Evolutionary conservation across 1,140 invertebrate species (phyloP), one percentile per base, ranked within the genome.

Genomic region (Atta cephalotes): DNA sequence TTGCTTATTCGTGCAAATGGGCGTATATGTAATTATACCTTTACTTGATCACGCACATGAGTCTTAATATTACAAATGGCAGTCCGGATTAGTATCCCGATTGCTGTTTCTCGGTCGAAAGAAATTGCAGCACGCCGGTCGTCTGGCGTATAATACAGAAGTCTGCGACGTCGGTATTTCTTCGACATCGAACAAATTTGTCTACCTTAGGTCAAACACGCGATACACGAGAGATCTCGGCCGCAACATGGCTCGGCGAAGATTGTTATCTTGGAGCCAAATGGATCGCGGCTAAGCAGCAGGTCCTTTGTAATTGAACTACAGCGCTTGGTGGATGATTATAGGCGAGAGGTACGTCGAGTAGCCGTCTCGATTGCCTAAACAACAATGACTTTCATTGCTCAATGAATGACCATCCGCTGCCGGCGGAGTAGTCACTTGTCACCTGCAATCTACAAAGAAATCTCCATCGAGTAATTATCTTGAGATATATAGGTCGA

Each of bases 381-480:
- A 88, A 91, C 89, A 87, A 88, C 82, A 90, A 91, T 90, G 87
- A 88, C 87, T 82, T 89, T 90, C 70, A 88, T 91, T 82, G 82
- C 77, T 63, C 89, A 63, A 91, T 90, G 86, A 91, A 88, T 84
- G 89, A 86, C 72, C 72, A 90, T 82, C 87, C 74, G 89, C 66
- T 39, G 87, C 49, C 14, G 9, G 72, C 65, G 74, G 78, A 88
- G 78, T 90, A 90, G 90, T 91, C 80, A 77, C 49, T 79, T 89
- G 85, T 89, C 89, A 90, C 65, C 81, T 60, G 71, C 89, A 88
- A 88, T 21, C 39, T 58, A 63, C 74, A 70, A 90, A 90, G 86
- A 90, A 90, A 63, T 88, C 63, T 77, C 81, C 74, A 74, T 39
- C 63, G 56, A 51, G 51, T 63, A 53, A 85, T 88, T 65, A 71